A percentile compares a stretch with the other conserved stretches of the same genome.
These are phyloP conservation scores for Sclerurus mexicanus DNA, from an alignment of 2,113 vertebrate species.

Conservation along the genomic window DNA sequence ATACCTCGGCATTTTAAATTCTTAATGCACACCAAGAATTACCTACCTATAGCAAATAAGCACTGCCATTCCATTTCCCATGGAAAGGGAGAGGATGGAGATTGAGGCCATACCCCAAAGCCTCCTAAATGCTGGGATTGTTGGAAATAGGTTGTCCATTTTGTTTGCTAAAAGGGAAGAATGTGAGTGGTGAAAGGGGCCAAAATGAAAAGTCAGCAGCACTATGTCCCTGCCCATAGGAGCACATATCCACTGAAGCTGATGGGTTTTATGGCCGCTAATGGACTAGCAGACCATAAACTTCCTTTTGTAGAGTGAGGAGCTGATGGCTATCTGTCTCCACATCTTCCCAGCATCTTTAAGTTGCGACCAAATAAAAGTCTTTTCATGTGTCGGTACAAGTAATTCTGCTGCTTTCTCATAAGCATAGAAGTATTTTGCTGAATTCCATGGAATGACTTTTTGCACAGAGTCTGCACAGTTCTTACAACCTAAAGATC, in stretches of 20 bases:
- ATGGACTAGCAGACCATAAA: neutral
- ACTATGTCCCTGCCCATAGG: fast-evolving
- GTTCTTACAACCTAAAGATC: neutral
- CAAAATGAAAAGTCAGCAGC: neutral
- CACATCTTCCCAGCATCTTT: neutral
- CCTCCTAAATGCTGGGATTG: neutral
- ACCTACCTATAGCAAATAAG: neutral
- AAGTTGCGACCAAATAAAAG: neutral
- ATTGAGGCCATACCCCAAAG: neutral
- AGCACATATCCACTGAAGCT: neutral
- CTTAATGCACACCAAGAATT: neutral
- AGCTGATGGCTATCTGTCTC: neutral
- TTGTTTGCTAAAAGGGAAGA: neutral
- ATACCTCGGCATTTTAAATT: neutral
- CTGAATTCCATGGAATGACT: neutral
- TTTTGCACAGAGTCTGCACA: neutral
- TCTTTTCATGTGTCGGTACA: fast-evolving
- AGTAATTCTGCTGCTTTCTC: neutral
- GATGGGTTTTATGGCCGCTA: neutral
- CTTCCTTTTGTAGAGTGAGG: neutral
- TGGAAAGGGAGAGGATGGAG: neutral
- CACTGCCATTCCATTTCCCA: neutral
- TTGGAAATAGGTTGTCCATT: neutral
- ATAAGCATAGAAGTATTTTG: neutral
- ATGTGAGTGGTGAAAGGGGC: neutral